These are phyloP conservation scores for Chelonus insularis DNA, from an alignment of 1,140 invertebrate genomes.

Conservation along the genomic window DNA sequence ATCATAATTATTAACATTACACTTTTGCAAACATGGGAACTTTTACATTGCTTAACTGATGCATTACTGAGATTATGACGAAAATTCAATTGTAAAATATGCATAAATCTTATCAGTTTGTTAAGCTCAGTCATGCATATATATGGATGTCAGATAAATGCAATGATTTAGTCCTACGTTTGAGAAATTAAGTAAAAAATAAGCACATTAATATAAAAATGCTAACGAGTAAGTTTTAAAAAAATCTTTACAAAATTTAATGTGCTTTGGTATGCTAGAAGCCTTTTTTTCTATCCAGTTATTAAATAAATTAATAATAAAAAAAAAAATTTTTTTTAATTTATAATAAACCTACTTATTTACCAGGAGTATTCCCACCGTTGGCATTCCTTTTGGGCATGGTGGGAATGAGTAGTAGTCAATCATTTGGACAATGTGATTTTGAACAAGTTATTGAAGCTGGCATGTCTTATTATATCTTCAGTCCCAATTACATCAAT, in stretches of 20 bases:
- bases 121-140: slow-evolving; percentile 9
- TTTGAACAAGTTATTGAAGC: slow-evolving; percentile 38
- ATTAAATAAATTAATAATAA: no score
- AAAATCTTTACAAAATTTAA: no score
- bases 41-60: no score
- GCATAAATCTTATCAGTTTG: slow-evolving; percentile 19
- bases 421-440: slow-evolving; percentile 35
- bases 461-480: slow-evolving; percentile 55
- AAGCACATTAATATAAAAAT: neutral
- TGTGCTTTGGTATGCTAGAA: no score
- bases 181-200: neutral
- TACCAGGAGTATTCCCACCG: neutral
- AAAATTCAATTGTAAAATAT: slow-evolving; percentile 12
- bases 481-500: slow-evolving; percentile 57
- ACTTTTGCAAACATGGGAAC: no score
- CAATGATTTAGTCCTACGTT: neutral
- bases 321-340: neutral
- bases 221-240: neutral
- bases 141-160: slow-evolving; percentile 13
- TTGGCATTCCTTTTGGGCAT: neutral
- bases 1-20: no score
- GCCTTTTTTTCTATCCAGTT: no score
- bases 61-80: neutral
- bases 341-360: neutral
- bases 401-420: neutral